Evolutionary conservation across 2,113 vertebrate genomes (phyloP), one percentile per base, ranked within the genome.

Genomic region (Microcebus ravelobensis): DNA sequence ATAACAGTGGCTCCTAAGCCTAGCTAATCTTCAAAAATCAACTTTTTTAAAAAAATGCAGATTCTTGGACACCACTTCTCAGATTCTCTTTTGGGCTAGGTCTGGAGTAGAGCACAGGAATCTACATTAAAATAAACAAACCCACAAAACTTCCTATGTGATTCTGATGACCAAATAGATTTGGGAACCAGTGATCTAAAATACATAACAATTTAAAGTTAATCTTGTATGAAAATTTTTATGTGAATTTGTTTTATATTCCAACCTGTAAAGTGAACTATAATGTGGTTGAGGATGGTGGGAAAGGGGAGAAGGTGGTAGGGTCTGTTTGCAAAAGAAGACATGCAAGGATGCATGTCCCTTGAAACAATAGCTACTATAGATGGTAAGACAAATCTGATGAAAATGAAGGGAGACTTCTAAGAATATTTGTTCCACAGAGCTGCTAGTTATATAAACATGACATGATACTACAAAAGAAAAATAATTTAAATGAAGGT

Each of bases 1-100:
- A 27, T 57, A 55, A 87, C 29, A 67, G 11, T 92, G 29, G 2
- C 6, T 91, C 42, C 4, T 3, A 83, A 88, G 31, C 17, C 67
- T 67, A 48, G 59, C 5, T 79, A 87, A 61, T 73, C 10, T 90
- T 94, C 36, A 50, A 52, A 83, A 83, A 77, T 83, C n/a, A 93
- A 90, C 57, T 81, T 34, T 68, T 12, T 2, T 13, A 81, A 77
- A 80, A 42, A 80, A 42, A 25, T 82, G 25, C 5, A 67, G 83
- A 89, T 67, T 77, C 29, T 70, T 89, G 59, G 14, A 48, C 8
- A 14, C 10, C 57, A 65, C 18, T 27, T 77, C 21, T 9, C 84
- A 90, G 42, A 50, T 95, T 96, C 31, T 88, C 23, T 59, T 96
- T 94, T 82, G 50, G 63, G 42, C 14, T 91, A 93, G 29, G 21